Conservation (phyloP, 2,888 invertebrate species). For the Deilephila porcellus region DNA sequence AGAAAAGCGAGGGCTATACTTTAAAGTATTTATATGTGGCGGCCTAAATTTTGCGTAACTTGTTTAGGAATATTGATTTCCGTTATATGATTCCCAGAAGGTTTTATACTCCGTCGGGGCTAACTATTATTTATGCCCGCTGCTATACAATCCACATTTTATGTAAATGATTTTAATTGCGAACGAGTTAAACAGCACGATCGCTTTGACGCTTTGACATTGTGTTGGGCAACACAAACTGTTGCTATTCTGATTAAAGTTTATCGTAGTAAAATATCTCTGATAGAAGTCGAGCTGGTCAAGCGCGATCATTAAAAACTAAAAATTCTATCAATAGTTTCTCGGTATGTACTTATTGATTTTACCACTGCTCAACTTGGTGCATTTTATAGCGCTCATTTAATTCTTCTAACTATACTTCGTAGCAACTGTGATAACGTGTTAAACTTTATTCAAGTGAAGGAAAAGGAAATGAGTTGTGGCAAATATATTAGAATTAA, state of each 20-base stretch:
- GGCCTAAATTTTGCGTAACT: not conserved
- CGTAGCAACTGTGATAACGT: not conserved
- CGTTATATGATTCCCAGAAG: constrained; percentile 18
- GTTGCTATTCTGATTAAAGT: not conserved
- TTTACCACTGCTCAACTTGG: constrained; percentile 47
- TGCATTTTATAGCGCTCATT: not conserved
- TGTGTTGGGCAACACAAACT: not conserved
- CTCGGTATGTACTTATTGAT: constrained; percentile 64
- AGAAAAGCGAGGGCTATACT: not conserved
- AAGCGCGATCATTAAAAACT: constrained; percentile 38
- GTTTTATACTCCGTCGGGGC: not conserved
- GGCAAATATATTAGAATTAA: not conserved
- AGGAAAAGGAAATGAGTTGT: no score
- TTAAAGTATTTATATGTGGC: not conserved
- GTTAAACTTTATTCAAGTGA: not conserved
- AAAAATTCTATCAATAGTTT: constrained; percentile 53
- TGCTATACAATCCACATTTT: constrained; percentile 18
- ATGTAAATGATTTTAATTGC: constrained; percentile 11
- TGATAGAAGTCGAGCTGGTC: constrained; percentile 41
- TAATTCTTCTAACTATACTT: not conserved
- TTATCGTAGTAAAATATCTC: not conserved
- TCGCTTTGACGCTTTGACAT: not conserved
- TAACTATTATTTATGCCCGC: constrained; percentile 14
- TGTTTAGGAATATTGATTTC: constrained; percentile 6
- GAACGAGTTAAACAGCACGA: not conserved